Conservation (phyloP, 1,140 invertebrate genomes). For the Trichogramma pretiosum region DNA sequence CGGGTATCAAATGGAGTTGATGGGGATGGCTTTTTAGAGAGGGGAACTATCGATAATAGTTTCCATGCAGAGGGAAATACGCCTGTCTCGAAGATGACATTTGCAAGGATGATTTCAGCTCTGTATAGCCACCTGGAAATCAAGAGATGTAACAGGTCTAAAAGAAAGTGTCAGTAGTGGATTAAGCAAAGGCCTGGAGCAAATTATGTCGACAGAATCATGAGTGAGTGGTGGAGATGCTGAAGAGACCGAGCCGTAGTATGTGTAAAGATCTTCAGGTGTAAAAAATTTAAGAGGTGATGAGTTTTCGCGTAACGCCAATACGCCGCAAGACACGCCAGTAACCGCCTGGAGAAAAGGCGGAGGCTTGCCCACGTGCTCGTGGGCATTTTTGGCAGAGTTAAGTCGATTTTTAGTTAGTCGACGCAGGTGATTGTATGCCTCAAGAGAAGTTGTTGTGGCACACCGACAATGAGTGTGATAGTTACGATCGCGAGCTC, state of each 20-base stretch:
- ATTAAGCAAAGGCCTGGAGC: background rate
- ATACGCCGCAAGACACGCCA: background rate
- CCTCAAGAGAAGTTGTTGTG: too few species aligned
- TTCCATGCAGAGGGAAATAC: conserved; percentile 1
- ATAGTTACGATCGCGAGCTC: too few species aligned
- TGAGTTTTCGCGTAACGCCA: background rate
- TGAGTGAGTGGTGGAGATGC: background rate
- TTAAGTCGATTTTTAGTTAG: too few species aligned
- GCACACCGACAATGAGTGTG: too few species aligned
- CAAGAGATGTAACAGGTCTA: background rate
- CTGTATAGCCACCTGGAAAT: background rate
- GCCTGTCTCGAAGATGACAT: background rate
- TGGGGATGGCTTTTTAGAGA: background rate
- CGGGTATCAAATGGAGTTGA: background rate
- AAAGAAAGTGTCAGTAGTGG: background rate
- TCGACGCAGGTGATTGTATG: too few species aligned
- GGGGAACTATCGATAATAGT: background rate
- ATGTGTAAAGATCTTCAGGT: background rate
- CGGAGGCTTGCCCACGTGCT: background rate
- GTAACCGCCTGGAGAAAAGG: background rate
- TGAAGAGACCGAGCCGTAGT: background rate
- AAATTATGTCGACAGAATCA: background rate
- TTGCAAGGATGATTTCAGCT: background rate
- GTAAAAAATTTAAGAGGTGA: background rate
- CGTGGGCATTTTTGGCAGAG: background rate